These are phyloP conservation scores for Saguinus midas DNA, from an alignment of 2,113 vertebrate species.

Conservation along the genomic window DNA sequence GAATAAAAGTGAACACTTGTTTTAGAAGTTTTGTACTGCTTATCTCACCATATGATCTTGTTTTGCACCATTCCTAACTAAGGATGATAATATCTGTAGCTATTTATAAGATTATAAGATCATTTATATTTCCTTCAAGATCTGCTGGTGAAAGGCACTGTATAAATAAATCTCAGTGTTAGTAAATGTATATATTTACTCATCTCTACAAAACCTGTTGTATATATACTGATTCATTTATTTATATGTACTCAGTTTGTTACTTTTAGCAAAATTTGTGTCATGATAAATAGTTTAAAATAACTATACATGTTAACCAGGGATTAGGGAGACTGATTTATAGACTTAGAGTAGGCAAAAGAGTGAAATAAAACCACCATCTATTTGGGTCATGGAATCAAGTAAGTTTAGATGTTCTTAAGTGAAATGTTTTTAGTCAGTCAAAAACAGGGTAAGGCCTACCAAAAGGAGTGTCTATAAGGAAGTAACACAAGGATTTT, in stretches of 20 bases:
- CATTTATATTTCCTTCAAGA: constrained; percentile 44
- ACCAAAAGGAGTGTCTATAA: not conserved
- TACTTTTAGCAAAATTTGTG: constrained; percentile 65
- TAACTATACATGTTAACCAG: constrained; percentile 48
- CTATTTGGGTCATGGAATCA: constrained; percentile 45
- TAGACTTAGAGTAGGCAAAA: not conserved
- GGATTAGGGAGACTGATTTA: constrained; percentile 59
- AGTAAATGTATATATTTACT: constrained; percentile 42
- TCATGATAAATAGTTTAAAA: constrained; percentile 60
- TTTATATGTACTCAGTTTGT: constrained; percentile 59
- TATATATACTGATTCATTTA: constrained; percentile 42
- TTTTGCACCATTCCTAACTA: not conserved
- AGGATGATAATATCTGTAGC: not conserved
- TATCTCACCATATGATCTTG: not conserved
- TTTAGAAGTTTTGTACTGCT: not conserved
- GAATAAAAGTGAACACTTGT: not conserved
- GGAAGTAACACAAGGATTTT: not conserved
- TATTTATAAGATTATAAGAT: constrained; percentile 18
- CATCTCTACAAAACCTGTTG: constrained; percentile 46
- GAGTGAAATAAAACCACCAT: not conserved
- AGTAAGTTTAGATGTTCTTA: constrained; percentile 44
- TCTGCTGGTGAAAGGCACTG: constrained; percentile 8
- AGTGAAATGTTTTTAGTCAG: not conserved
- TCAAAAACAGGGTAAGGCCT: constrained; percentile 13
- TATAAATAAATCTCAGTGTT: constrained; percentile 29